These are phyloP conservation scores for Protonemura montana DNA, from an alignment of 2,888 invertebrate species.

Conservation along the genomic window DNA sequence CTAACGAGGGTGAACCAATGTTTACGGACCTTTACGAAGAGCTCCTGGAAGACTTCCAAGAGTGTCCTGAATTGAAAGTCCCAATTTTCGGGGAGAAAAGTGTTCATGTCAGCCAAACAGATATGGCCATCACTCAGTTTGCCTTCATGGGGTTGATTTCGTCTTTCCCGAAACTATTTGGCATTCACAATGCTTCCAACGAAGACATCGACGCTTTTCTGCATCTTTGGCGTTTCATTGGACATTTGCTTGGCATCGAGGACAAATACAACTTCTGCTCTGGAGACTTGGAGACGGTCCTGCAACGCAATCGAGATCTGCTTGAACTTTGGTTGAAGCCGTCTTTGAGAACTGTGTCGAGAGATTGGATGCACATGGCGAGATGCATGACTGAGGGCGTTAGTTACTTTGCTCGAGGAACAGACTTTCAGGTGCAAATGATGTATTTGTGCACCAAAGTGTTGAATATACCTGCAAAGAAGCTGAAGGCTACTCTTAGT, in stretches of 20 bases:
- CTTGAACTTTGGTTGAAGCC: constrained; percentile 35
- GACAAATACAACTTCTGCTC: constrained; percentile 48
- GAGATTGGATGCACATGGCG: constrained; percentile 44
- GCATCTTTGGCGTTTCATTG: constrained; percentile 64
- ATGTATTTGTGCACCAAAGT: constrained; percentile 18
- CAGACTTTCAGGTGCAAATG: background rate
- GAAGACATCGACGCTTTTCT: constrained; percentile 63
- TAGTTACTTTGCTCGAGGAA: constrained; percentile 30
- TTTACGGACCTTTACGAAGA: constrained; percentile 48
- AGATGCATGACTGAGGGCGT: constrained; percentile 42
- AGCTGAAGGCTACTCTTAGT: background rate
- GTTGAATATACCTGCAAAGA: background rate
- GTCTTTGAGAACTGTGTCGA: constrained; percentile 5
- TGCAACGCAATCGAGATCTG: constrained; percentile 26
- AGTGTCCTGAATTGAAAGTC: constrained; percentile 49
- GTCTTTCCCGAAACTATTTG: constrained; percentile 52
- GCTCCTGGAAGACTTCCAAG: constrained; percentile 52
- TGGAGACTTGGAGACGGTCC: constrained; percentile 36
- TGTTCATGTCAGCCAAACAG: constrained; percentile 56
- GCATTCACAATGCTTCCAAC: constrained; percentile 56
- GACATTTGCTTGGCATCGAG: constrained; percentile 61
- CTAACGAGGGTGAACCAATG: constrained; percentile 30
- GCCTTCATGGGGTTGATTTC: constrained; percentile 58
- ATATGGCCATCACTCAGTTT: constrained; percentile 59
- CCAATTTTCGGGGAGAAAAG: constrained; percentile 46